These are phyloP conservation scores for Rhyacophila evoluta DNA, from an alignment of 2,888 invertebrate genomes.

Conservation along the genomic window DNA sequence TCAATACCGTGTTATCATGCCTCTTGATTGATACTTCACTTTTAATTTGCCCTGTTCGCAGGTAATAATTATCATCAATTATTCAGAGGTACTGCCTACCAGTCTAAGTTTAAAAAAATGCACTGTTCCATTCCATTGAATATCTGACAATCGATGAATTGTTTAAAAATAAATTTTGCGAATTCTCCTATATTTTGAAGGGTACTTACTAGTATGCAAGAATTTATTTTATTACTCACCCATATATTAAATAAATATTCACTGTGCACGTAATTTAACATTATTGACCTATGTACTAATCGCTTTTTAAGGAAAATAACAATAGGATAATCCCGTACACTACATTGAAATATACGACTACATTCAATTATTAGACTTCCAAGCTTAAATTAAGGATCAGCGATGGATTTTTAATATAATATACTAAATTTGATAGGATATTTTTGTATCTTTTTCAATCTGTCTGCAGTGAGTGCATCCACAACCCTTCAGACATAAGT, in stretches of 20 bases:
- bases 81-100: too few relatives aligned
- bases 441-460: background rate
- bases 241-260: background rate
- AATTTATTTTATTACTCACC: background rate
- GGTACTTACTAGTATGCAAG: background rate
- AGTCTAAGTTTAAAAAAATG: too few relatives aligned
- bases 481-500: slow-evolving; percentile 6
- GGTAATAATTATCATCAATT: too few relatives aligned
- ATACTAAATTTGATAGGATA: background rate
- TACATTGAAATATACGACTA: background rate
- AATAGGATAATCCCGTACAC: background rate
- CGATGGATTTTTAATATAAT: too few relatives aligned
- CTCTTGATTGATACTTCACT: too few relatives aligned
- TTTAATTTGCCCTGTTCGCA: too few relatives aligned
- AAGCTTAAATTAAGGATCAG: too few relatives aligned
- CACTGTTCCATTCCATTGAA: too few relatives aligned
- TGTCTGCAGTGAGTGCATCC: background rate
- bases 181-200: background rate
- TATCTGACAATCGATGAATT: too few relatives aligned
- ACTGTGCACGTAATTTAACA: slow-evolving; percentile 9
- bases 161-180: background rate
- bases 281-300: background rate
- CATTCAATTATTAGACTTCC: too few relatives aligned
- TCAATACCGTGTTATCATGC: too few relatives aligned
- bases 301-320: background rate